Base-by-base conservation (phyloP, 2,113 vertebrate genomes). In the Nematolebias whitei region DNA sequence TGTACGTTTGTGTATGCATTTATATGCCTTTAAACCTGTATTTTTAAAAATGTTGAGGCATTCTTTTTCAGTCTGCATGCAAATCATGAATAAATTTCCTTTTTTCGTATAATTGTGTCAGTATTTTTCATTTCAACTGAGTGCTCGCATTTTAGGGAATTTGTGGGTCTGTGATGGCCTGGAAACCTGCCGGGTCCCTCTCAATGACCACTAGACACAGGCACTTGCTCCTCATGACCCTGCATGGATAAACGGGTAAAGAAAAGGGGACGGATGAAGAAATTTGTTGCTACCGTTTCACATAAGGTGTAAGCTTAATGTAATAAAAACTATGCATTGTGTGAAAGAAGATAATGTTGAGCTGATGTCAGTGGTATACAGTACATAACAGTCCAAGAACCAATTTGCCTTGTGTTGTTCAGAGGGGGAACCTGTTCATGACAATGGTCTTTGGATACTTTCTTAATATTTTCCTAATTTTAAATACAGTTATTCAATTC, bases 41-140 rank as follows among this genome's bases (percentile, higher is more conserved):
- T 84, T 87, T 85, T 76, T 71, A 40, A 76, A 73, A 71, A 57
- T 68, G 54, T 76, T 16, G 48, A 81, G 35, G 41, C 43, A 29
- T 83, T 83, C 71, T 86, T 68, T 72, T 86, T 70, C 41, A 71
- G 22, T 74, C 57, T 74, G 86, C 82, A 83, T 88, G 87, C 61
- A 66, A 74, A 47, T 79, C 45, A 58, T 70, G 19, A 90, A 89
- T 90, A 90, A 89, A 90, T 45, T 35, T 56, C 72, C 74, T 74
- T 77, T 80, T 79, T 76, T 63, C 62, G 79, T 47, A 63, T 63
- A 29, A 23, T 58, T 51, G 16, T 19, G 61, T 10, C 43, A 56
- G 7, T 2, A 22, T 79, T 20, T 82, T 41, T 88, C 70, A 16
- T 81, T 83, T 12, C 47, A n/a, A 11, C 47, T 35, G 1, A 2